These are phyloP conservation scores for Paramormyrops kingsleyae DNA, from an alignment of 2,113 vertebrate genomes.

Conservation along the genomic window DNA sequence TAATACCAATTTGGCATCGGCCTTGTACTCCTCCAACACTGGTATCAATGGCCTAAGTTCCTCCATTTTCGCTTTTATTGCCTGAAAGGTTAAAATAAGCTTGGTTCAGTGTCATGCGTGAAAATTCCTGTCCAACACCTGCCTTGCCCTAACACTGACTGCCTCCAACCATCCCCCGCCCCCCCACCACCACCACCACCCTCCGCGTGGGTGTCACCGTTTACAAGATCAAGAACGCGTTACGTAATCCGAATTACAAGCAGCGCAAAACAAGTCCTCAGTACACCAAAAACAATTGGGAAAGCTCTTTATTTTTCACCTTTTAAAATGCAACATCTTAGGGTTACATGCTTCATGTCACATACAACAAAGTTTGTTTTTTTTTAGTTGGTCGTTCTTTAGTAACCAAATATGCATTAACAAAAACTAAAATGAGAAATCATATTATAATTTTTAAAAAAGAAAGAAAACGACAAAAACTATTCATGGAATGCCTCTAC, in stretches of 20 bases:
- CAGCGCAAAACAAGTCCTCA: slow-evolving; percentile 73
- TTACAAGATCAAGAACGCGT: slow-evolving; percentile 38
- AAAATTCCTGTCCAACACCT: slow-evolving; percentile 67
- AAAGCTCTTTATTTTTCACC: slow-evolving; percentile 87
- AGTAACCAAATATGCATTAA: slow-evolving; percentile 69
- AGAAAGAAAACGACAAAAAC: slow-evolving; percentile 27
- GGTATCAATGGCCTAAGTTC: slow-evolving; percentile 94
- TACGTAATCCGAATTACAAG: slow-evolving; percentile 40
- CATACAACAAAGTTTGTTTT: slow-evolving; percentile 74
- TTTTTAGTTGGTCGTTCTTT: slow-evolving; percentile 39
- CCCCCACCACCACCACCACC: not conserved
- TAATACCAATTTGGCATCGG: slow-evolving; percentile 91
- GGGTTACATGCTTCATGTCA: slow-evolving; percentile 81
- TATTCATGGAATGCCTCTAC: slow-evolving; percentile 72
- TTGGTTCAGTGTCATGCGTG: slow-evolving; percentile 81
- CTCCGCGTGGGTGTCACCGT: slow-evolving; percentile 33
- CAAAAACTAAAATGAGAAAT: slow-evolving; percentile 47
- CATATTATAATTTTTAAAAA: slow-evolving; percentile 31
- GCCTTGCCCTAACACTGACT: slow-evolving; percentile 44
- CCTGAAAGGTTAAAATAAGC: slow-evolving; percentile 94
- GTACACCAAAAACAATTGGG: slow-evolving; percentile 77
- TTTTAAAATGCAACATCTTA: slow-evolving; percentile 79
- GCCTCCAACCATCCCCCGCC: slow-evolving; percentile 9
- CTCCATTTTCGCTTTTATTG: slow-evolving; percentile 97
- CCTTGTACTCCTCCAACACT: slow-evolving; percentile 96